These are phyloP conservation scores for Bothrops alternatus DNA, from an alignment of 2,797 vertebrate species.

Conservation along the genomic window DNA sequence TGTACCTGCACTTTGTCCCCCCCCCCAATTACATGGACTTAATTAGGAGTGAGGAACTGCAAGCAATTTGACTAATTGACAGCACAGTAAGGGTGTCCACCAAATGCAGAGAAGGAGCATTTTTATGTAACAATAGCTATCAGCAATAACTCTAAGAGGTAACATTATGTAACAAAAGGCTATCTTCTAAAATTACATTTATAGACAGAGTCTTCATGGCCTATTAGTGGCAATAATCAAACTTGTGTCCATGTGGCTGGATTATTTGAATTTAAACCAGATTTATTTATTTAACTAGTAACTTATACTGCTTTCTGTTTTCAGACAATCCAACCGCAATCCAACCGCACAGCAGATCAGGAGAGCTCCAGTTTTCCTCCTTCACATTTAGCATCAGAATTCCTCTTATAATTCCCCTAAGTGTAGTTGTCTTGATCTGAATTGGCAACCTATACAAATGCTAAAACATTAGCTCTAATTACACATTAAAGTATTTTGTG, in stretches of 20 bases:
- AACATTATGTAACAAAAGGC: not conserved
- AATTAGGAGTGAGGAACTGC: not conserved
- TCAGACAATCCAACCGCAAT: not conserved
- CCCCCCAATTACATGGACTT: not conserved
- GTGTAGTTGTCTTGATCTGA: not conserved
- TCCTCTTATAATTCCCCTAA: not conserved
- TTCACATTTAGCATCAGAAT: not conserved
- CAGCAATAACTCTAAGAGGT: not conserved
- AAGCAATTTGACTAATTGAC: not conserved
- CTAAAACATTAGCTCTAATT: not conserved
- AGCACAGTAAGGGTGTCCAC: not conserved
- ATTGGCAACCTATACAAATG: not conserved
- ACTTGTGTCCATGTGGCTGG: not conserved
- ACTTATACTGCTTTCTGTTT: not conserved
- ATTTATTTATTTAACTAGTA: not conserved
- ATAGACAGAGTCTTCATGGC: not conserved
- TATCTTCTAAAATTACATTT: not conserved
- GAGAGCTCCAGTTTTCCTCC: not conserved
- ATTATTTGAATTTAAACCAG: not conserved
- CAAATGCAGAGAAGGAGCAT: not conserved
- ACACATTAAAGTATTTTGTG: not conserved
- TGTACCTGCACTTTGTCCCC: not conserved
- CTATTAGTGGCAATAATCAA: not conserved
- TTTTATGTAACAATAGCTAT: not conserved
- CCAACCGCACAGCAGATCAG: not conserved